Conservation (phyloP, 2,113 vertebrate genomes). For the Bufo bufo region DNA sequence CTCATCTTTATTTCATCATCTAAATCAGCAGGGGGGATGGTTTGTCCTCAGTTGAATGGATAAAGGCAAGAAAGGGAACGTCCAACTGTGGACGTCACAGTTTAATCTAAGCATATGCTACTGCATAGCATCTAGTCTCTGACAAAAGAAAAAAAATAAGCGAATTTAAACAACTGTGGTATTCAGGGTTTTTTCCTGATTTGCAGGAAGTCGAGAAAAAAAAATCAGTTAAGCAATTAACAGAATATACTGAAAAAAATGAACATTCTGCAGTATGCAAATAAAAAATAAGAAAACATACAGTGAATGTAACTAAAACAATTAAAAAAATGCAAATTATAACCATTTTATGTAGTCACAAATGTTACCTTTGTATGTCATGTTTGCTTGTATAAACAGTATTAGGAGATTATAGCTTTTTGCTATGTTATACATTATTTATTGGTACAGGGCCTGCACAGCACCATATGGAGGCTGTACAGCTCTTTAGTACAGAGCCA, state of each 20-base stretch:
- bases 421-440: not conserved
- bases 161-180: not conserved
- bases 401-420: not conserved
- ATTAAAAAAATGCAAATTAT: not conserved
- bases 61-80: slow-evolving; percentile 18
- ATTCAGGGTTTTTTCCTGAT: not conserved
- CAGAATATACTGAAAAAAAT: not conserved
- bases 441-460: too few species aligned
- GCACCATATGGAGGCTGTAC: too few species aligned
- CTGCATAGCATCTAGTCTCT: not conserved
- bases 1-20: slow-evolving; percentile 55
- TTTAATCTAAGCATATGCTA: slow-evolving; percentile 41
- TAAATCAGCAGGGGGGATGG: slow-evolving; percentile 16
- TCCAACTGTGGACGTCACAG: slow-evolving; percentile 15
- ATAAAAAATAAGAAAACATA: not conserved
- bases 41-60: slow-evolving; percentile 29
- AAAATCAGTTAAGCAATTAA: not conserved
- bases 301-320: too few species aligned
- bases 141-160: not conserved
- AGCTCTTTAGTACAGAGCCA: too few species aligned
- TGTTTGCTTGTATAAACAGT: not conserved
- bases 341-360: not conserved
- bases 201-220: not conserved
- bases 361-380: not conserved
- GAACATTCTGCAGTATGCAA: not conserved